Evolutionary conservation across 2,888 invertebrate species (phyloP), one percentile per base, ranked within the genome.

Genomic region (Sphinx pinastri): DNA sequence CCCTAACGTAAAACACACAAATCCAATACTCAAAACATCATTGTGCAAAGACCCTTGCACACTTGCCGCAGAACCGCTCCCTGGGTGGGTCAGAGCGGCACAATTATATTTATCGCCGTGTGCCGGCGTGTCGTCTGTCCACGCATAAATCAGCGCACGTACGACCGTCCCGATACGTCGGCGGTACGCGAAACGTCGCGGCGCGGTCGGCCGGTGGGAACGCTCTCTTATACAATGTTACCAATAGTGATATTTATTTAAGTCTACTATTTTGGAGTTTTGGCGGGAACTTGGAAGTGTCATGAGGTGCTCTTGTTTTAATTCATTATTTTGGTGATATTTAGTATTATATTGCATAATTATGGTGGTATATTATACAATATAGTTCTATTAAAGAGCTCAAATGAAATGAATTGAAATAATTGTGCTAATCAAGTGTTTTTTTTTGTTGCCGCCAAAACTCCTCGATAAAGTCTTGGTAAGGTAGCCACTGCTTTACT

Each of bases 51-150:
- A 66, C 71, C 87, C 80, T 90, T 83, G 85, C 78, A 74, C 87
- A 88, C 86, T 90, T 88, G 88, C 82, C 74, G 74, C 70, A 72
- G 71, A 74, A 75, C 74, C 78, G 82, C 88, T 86, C 81, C 84
- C 80, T 88, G 87, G 88, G 89, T 88, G 89, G 89, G 88, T 87
- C 87, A 84, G 82, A 80, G 76, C 81, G 80, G 84, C 82, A 87
- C 87, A 86, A 87, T 89, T 88, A 87, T 88, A 90, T 91, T 89
- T 90, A 90, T 90, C 87, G 83, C 85, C 83, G 84, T 70, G 83
- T 79, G 77, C 83, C 77, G 79, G 78, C 85, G 82, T 88, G 89
- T 90, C 79, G 81, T 81, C 78, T 79, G 82, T 84, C 83, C 77
- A 81, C 83, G 85, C 86, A 89, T 91, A 90, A 90, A 90, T 91